Evolutionary conservation across 2,797 vertebrate species (phyloP).

Genomic region (Chaunax sp.): DNA sequence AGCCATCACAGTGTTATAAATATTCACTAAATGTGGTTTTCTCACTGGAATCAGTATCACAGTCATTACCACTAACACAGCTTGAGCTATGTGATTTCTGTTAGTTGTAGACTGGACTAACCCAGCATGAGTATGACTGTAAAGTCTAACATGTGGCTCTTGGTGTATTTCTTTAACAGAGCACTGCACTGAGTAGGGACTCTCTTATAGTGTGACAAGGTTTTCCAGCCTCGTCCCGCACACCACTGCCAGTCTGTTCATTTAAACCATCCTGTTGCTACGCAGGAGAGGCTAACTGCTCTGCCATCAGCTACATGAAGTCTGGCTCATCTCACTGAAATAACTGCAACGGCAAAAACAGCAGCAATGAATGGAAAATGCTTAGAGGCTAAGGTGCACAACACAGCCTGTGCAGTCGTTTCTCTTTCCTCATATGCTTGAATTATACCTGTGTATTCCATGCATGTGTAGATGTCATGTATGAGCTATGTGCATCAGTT

Average conservation of each 20-base stretch:
- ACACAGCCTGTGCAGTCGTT: too few relatives aligned
- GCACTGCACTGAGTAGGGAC: constrained; percentile 84
- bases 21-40: constrained; percentile 13
- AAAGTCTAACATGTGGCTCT: constrained; percentile 79
- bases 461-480: constrained; percentile 20
- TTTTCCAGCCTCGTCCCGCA: constrained; percentile 45
- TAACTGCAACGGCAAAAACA: constrained; percentile 42
- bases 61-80: constrained; percentile 48
- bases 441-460: constrained; percentile 18
- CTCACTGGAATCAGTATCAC: constrained; percentile 15
- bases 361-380: constrained; percentile 20
- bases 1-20: constrained; percentile 5
- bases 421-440: constrained; percentile 25
- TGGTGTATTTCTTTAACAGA: constrained; percentile 85
- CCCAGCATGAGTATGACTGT: constrained; percentile 51
- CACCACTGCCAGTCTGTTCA: constrained; percentile 37
- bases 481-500: constrained; percentile 13
- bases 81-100: constrained; percentile 49
- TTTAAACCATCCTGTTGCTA: constrained; percentile 59
- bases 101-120: constrained; percentile 57
- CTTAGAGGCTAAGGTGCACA: constrained; percentile 1
- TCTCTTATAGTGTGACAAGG: constrained; percentile 84
- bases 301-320: constrained; percentile 41
- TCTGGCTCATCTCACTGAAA: constrained; percentile 48
- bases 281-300: constrained; percentile 49